phyloP scores from a whole-genome alignment of 2,888 invertebrate genomes.

The Agrochola circellaris region DNA sequence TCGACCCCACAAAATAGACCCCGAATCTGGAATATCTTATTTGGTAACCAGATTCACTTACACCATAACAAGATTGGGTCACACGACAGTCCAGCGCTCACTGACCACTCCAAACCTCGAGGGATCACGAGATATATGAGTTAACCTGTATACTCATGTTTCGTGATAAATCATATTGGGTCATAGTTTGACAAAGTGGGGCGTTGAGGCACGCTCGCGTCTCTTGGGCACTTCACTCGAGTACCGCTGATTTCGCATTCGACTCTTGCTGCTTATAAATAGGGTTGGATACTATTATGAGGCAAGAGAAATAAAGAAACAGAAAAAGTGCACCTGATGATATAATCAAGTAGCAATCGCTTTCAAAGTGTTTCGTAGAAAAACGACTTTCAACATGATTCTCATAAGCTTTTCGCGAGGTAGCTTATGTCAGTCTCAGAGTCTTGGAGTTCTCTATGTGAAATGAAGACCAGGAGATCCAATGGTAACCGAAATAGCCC shows the following conservation, averaged over 20 bases:
- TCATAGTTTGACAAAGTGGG: slow-evolving; percentile 64
- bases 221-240: slow-evolving; percentile 62
- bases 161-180: slow-evolving; percentile 62
- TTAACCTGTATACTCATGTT: slow-evolving; percentile 15
- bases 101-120: slow-evolving; percentile 43
- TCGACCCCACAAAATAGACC: not conserved
- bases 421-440: not conserved
- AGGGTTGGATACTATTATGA: slow-evolving; percentile 51
- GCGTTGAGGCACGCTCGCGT: slow-evolving; percentile 62
- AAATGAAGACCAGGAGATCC: no score
- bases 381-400: not conserved
- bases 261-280: slow-evolving; percentile 59
- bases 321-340: not conserved
- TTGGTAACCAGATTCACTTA: slow-evolving; percentile 38
- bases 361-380: not conserved
- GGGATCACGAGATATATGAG: slow-evolving; percentile 39
- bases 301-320: not conserved
- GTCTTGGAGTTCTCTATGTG: no score
- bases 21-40: slow-evolving; percentile 1
- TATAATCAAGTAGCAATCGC: not conserved
- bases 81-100: slow-evolving; percentile 23
- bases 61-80: slow-evolving; percentile 33
- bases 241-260: slow-evolving; percentile 70
- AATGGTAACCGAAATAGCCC: no score
- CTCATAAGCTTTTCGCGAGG: not conserved